Base-by-base conservation (phyloP, 2,113 vertebrate species). In the Puntigrus tetrazona region DNA sequence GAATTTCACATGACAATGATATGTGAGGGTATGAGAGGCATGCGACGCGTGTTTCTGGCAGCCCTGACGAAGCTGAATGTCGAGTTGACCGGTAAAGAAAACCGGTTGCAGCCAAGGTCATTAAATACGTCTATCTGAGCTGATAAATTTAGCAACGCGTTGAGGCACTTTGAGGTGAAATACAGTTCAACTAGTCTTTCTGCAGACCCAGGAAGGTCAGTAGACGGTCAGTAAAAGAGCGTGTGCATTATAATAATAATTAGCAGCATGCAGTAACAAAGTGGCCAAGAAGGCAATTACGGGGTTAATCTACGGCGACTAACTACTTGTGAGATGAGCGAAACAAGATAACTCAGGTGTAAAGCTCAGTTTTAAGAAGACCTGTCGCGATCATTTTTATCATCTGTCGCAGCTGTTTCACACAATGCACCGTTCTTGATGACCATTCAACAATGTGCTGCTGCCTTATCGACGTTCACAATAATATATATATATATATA, bases 131-230 rank as follows among this genome's bases (percentile, higher is more conserved):
- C 11, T n/a, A 57, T 57, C n/a, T 57, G 29, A 27, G 18, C 63
- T 78, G 41, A 59, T 86, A 57, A 83, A 86, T 89, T 87, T 86
- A 84, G 78, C 25, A 29, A 10, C 43, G n/a, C 61, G 50, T 10
- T 31, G n/a, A 50, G 2, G 20, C 52, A 55, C 20, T 55, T 22
- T 55, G 22, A 8, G 52, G 22, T n/a, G 52, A 22, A 57, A n/a
- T 57, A 57, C 20, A 57, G 52, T 7, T 57, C 52, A 57, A 1
- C 7, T n/a, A 57, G 52, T 57, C 52, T 57, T 57, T 57, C 52
- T 22, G 52, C 43, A 31, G 73, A 75, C 8, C 10, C 14, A 75
- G 41, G 13, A 74, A 43, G 36, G 22, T 25, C 22, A 22, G 18
- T 36, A 36, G 31, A 67, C 7, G 18, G 65, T 22, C 65, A 36